Evolutionary conservation across 2,797 vertebrate genomes (phyloP), one percentile per base, ranked within the genome.

Genomic region (Thunnus albacares): DNA sequence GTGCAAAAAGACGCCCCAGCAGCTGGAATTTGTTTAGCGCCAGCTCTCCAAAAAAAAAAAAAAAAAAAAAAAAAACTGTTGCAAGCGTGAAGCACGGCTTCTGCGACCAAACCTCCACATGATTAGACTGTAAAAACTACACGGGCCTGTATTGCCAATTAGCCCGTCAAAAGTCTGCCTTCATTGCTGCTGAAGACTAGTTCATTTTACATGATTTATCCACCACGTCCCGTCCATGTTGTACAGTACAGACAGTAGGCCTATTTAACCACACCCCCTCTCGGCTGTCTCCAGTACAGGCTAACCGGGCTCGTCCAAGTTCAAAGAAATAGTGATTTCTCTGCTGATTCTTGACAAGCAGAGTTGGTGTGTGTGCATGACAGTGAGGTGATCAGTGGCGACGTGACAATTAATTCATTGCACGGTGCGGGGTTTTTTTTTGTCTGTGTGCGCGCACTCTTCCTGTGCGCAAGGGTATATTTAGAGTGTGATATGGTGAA

Each of bases 401-500:
- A 83, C 68, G 67, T 76, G 81, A 85, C 79, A 77, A 83, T 83
- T 64, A 76, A 84, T 87, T 87, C 77, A 77, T 61, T 60, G 76
- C 82, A 77, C 73, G 64, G 74, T 30, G 66, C 51, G 22, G 24
- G 24, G 76, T 17, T 70, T 26, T 64, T 55, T 41, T 17, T 15
- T 33, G 30, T 45, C 15, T 45, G 65, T 45, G 70, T 67, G 53
- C 47, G 55, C 65, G 81, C 86, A 14, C 81, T 74, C 87, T 56
- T 87, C 87, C 87, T 87, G 86, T 47, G 90, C 89, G 77, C 90
- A 79, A 78, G 85, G 92, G 91, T 97, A 96, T 96, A 97, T 97
- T 97, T 97, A 97, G 96, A 96, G 95, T 93, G 94, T 95, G 96
- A 96, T 97, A 96, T 95, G 94, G 95, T 96, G 96, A 96, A 96